A percentile compares a stretch with the other conserved stretches of the same genome.
Evolutionary conservation across 2,888 invertebrate species (phyloP).

Genomic region (Drosophila mettleri): DNA sequence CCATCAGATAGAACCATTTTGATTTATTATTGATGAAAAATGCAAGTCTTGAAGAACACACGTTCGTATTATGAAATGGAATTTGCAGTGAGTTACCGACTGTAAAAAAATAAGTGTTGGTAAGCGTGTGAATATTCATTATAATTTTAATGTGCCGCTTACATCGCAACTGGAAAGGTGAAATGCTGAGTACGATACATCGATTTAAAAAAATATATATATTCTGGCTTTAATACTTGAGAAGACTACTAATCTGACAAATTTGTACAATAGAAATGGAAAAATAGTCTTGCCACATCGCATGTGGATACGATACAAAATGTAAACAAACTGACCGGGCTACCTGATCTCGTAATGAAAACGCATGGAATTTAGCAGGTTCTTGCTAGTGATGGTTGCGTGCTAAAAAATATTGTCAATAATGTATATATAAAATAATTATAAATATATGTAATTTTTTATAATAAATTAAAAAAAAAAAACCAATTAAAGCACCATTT

Average conservation of each 20-base stretch:
- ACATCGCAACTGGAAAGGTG: constrained; percentile 11
- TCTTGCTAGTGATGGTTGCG: background rate
- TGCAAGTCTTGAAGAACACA: constrained; percentile 20
- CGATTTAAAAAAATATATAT: background rate
- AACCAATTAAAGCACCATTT: no score
- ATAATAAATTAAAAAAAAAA: background rate
- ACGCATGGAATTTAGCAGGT: background rate
- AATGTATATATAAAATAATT: background rate
- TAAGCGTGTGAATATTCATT: constrained; percentile 13
- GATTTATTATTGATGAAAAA: constrained; percentile 21
- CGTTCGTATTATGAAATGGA: constrained; percentile 46
- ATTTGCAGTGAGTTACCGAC: constrained; percentile 27
- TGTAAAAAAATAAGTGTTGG: constrained; percentile 46
- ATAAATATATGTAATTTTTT: background rate
- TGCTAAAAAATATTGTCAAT: background rate
- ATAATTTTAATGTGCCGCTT: constrained; percentile 4
- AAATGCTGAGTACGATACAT: background rate
- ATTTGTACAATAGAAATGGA: background rate
- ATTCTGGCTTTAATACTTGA: background rate
- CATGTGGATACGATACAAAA: constrained; percentile 3
- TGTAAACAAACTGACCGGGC: constrained; percentile 39
- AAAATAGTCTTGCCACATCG: constrained; percentile 3
- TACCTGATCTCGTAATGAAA: constrained; percentile 23
- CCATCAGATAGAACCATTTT: constrained; percentile 85
- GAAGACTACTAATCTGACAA: constrained; percentile 18